Conservation (phyloP, 1,140 invertebrate genomes). For the Drosophila saltans region DNA sequence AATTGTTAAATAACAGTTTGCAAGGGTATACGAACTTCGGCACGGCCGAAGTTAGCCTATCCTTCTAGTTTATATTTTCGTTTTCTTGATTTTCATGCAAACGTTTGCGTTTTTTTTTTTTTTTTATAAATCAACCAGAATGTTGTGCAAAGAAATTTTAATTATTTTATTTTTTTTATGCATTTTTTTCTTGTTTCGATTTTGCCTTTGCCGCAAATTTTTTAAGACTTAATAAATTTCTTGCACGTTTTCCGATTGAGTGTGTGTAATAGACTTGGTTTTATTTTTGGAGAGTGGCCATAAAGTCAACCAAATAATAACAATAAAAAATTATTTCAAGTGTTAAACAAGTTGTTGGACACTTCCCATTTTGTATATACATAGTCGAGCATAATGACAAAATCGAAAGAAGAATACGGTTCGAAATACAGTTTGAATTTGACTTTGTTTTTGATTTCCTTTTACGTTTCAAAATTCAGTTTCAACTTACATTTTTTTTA, state of each 20-base stretch:
- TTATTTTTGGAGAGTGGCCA: background rate
- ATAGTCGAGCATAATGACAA: no score
- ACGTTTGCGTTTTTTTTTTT: constrained; percentile 67
- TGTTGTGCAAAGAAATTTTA: constrained; percentile 23
- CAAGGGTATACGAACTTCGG: no score
- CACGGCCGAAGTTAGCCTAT: no score
- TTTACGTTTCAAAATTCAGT: no score
- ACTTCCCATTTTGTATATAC: background rate
- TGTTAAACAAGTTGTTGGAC: constrained; percentile 4
- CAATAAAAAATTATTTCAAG: background rate
- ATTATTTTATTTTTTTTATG: constrained; percentile 6
- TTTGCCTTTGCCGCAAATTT: constrained; percentile 22
- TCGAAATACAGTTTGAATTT: no score
- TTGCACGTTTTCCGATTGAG: constrained; percentile 42
- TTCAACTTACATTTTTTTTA: no score
- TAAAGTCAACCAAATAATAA: background rate
- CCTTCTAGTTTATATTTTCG: background rate
- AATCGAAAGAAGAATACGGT: no score
- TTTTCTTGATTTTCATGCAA: constrained; percentile 45
- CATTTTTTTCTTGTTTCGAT: constrained; percentile 23
- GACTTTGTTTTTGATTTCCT: no score
- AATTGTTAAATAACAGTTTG: no score
- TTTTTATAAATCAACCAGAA: constrained; percentile 36
- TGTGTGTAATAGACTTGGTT: background rate
- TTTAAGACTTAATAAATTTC: constrained; percentile 31